Conservation (phyloP, 2,888 invertebrate species). For the Calameuta idolon region DNA sequence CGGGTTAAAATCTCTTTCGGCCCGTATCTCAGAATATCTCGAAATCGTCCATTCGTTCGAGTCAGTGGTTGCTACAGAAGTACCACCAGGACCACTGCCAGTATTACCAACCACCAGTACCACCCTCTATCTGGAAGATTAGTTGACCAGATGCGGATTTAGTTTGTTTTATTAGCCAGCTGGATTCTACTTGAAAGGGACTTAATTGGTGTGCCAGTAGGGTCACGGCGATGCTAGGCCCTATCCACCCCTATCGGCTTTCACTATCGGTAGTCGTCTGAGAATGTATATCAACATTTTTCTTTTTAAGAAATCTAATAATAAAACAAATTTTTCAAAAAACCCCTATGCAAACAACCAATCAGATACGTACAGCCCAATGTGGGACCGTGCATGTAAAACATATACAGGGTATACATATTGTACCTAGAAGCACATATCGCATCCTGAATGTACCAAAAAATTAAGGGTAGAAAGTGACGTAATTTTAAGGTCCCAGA, state of each 20-base stretch:
- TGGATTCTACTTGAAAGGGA: slow-evolving; percentile 49
- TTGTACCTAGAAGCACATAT: not conserved
- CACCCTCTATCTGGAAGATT: slow-evolving; percentile 53
- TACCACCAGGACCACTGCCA: slow-evolving; percentile 23
- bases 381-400: not conserved
- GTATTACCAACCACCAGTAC: not conserved
- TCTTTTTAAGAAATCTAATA: not conserved
- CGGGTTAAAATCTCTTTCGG: slow-evolving; percentile 62
- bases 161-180: slow-evolving; percentile 50
- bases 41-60: slow-evolving; percentile 25
- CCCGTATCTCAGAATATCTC: slow-evolving; percentile 62
- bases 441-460: not conserved
- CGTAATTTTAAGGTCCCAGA: slow-evolving; percentile 28
- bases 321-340: not conserved
- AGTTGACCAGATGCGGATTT: slow-evolving; percentile 57
- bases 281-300: not conserved
- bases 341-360: not conserved
- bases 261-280: not conserved
- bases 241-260: not conserved
- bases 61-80: not conserved
- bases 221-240: not conserved
- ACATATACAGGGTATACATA: not conserved
- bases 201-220: slow-evolving; percentile 49
- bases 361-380: not conserved
- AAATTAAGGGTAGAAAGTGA: not conserved